Conservation (phyloP, 2,888 invertebrate species). For the Nephrotoma appendiculata region DNA sequence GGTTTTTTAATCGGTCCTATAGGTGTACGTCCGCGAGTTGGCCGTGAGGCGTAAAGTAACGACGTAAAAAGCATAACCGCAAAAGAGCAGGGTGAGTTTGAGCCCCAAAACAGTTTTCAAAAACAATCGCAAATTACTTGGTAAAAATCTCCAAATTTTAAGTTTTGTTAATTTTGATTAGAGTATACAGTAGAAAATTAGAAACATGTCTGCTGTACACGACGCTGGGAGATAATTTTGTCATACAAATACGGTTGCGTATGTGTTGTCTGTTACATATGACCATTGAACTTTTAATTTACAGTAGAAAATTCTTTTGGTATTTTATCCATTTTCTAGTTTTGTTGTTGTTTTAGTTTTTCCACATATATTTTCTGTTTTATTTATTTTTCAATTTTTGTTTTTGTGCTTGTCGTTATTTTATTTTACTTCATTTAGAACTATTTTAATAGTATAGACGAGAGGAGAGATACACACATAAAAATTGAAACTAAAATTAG, state of each 20-base stretch:
- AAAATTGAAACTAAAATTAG: conserved; percentile 10
- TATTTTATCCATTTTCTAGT: neutral
- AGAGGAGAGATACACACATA: neutral
- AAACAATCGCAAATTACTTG: too few relatives aligned
- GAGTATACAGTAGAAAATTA: too few relatives aligned
- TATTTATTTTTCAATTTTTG: neutral
- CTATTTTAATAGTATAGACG: neutral
- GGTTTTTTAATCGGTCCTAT: too few relatives aligned
- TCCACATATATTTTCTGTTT: neutral
- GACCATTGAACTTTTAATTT: neutral
- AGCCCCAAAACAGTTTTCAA: too few relatives aligned
- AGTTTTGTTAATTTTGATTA: too few relatives aligned
- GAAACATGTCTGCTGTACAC: too few relatives aligned
- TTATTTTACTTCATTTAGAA: neutral
- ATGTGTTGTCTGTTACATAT: neutral
- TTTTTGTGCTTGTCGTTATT: neutral
- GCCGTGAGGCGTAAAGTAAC: too few relatives aligned
- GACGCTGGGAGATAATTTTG: too few relatives aligned
- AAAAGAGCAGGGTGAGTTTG: too few relatives aligned
- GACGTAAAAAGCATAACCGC: too few relatives aligned
- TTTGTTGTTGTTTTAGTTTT: neutral
- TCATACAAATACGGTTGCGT: neutral
- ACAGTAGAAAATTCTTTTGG: neutral
- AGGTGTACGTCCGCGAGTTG: too few relatives aligned
- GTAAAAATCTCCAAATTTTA: too few relatives aligned